Evolutionary conservation across 1,140 invertebrate species (phyloP), one percentile per base, ranked within the genome.

Genomic region (Drosophila rhopaloa): DNA sequence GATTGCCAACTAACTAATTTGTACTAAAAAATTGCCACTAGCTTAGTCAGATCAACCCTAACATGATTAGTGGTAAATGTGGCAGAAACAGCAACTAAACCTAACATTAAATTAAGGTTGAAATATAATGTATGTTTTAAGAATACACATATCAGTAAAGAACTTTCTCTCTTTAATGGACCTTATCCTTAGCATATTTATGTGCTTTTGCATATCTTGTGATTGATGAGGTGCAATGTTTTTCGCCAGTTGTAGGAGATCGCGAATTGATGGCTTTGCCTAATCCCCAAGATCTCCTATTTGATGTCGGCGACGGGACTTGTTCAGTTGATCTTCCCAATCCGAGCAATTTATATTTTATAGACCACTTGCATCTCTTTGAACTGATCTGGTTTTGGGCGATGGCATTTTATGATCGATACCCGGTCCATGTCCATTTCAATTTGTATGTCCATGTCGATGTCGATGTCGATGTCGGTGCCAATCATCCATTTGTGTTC

Each of bases 401-500:
- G 13, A 63, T 35, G 14, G 43, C 14, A 16, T 68, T 70, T 71
- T 56, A 71, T 48, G 67, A 70, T 70, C 41, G 43, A 70, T 68
- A 27, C 41, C 37, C 35, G 32, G 47, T 29, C 35, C 59, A 57
- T 29, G 40, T 19, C 56, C 5, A 32, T 51, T n/a, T 6, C 41
- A 24, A 51, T 67, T 14, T 62, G 35, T 27, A 47, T 47, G 27
- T n/a, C 43, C 13, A 43, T 55, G 50, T 44, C 51, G 5, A 44
- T 46, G 38, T 56, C 54, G 10, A 29, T 16, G 16, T 41, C 50
- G 14, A 53, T 37, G 19, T 51, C 48, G 35, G 29, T 67, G 66
- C 57, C 67, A 48, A 43, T 56, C 50, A n/a, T 55, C 27, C 50
- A 40, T 47, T 56, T 40, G 24, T 14, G 24, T 16, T 29, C 13